Evolutionary conservation across 2,797 vertebrate species (phyloP), one percentile per base, ranked within the genome.

Genomic region (Micrastur ruficollis): DNA sequence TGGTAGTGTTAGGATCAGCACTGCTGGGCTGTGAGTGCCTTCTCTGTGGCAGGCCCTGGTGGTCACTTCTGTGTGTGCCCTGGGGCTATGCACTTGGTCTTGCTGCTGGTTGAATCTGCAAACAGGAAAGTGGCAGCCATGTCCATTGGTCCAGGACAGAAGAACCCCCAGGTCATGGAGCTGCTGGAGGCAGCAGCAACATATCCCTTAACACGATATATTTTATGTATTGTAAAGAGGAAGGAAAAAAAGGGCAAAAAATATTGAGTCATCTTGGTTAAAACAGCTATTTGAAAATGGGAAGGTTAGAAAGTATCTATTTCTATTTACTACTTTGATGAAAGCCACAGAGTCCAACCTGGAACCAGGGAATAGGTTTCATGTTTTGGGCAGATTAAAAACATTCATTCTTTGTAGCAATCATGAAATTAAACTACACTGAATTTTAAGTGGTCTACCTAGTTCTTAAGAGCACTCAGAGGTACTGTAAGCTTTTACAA

Each of bases 41-140:
- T 46, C 42, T 46, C 29, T 78, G 31, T n/a, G 32, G 7, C 46
- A 53, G 42, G 22, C 34, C 32, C 27, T 29, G 20, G 4, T 53
- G 21, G 29, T 36, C 16, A 1, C 9, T 47, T 82, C 63, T 53
- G 6, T 0, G 2, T 46, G 11, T 15, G 16, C 6, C 18, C 15
- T 2, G 1, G 25, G 17, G 31, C 27, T 19, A 6, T 4, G 27
- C 3, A 4, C 8, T 55, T 4, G 2, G 6, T 7, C 53, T 87
- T 72, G 8, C 25, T 84, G 34, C 6, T 44, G 22, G 4, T 44
- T 59, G 20, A 44, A 31, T 29, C 21, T 26, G 13, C 20, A 27
- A 27, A 53, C 3, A 4, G 38, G 26, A 46, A 83, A 29, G 14
- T 3, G 11, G 34, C 13, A 58, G 25, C 40, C 4, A 0, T 11